These are phyloP conservation scores for Beroe forskalii DNA, from an alignment of 37 sponge, comb jelly and placozoan species.

Conservation along the genomic window DNA sequence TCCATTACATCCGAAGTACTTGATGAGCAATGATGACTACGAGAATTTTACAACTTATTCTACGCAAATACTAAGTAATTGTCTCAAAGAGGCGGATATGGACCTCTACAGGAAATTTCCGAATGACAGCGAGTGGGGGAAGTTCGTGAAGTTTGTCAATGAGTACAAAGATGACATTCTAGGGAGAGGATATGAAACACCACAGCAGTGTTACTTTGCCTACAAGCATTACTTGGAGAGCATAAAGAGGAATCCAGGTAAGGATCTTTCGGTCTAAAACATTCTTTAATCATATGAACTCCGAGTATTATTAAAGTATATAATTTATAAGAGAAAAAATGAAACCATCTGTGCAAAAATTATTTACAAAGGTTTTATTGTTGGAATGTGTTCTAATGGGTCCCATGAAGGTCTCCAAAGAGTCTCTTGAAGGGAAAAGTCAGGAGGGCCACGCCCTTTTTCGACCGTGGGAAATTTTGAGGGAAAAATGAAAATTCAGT, in stretches of 20 bases:
- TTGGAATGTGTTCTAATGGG: no score
- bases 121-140: background rate
- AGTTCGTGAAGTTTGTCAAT: conserved; percentile 43
- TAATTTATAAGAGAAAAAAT: no score
- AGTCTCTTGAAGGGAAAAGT: no score
- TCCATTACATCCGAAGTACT: background rate
- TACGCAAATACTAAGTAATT: background rate
- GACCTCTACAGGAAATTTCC: background rate
- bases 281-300: no score
- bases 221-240: conserved; percentile 30
- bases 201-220: conserved; percentile 36
- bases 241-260: conserved; percentile 22
- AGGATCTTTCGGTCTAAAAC: no score
- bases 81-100: background rate
- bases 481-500: no score
- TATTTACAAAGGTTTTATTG: no score
- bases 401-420: no score
- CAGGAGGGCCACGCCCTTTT: no score
- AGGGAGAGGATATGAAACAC: conserved; percentile 52
- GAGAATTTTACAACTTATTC: background rate
- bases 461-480: no score
- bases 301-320: no score
- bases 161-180: conserved; percentile 1
- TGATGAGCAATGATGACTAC: background rate
- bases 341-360: no score